Conservation (phyloP, 2,888 invertebrate species). For the Dicranocentrus wangi region DNA sequence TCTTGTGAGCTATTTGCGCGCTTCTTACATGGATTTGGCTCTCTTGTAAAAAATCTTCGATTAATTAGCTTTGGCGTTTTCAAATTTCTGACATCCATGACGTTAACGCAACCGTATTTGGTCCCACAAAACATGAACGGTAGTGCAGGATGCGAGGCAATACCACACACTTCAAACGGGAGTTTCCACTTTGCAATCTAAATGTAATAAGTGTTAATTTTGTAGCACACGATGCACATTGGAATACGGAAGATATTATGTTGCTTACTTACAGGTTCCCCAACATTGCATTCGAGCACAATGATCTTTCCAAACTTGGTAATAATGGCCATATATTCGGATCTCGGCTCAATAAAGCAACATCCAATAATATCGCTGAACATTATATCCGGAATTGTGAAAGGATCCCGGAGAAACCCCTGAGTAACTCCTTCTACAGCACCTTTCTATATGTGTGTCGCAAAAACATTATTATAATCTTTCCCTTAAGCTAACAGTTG, state of each 20-base stretch:
- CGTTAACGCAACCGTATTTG: conserved; percentile 64
- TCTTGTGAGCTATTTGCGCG: no score
- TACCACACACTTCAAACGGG: conserved; percentile 58
- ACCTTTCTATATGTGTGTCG: conserved; percentile 59
- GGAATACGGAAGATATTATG: no score
- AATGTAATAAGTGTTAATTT: neutral
- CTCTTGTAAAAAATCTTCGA: conserved; percentile 60
- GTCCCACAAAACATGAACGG: conserved; percentile 69
- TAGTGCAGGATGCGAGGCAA: conserved; percentile 65
- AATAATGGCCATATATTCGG: conserved; percentile 64
- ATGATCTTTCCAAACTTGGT: conserved; percentile 60
- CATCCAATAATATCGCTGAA: conserved; percentile 52
- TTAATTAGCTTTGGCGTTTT: conserved; percentile 66
- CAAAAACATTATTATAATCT: no score
- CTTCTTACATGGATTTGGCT: conserved; percentile 44
- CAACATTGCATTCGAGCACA: conserved; percentile 60
- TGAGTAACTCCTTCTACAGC: conserved; percentile 61
- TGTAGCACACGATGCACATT: no score
- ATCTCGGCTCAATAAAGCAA: conserved; percentile 69
- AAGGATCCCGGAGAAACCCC: conserved; percentile 57
- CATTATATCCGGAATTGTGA: conserved; percentile 64
- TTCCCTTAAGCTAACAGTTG: no score
- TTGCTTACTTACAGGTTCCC: conserved; percentile 56
- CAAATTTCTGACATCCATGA: conserved; percentile 64
- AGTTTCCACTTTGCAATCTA: conserved; percentile 67